phyloP scores from a whole-genome alignment of 2,888 invertebrate species.

The Ischnus inquisitorius region DNA sequence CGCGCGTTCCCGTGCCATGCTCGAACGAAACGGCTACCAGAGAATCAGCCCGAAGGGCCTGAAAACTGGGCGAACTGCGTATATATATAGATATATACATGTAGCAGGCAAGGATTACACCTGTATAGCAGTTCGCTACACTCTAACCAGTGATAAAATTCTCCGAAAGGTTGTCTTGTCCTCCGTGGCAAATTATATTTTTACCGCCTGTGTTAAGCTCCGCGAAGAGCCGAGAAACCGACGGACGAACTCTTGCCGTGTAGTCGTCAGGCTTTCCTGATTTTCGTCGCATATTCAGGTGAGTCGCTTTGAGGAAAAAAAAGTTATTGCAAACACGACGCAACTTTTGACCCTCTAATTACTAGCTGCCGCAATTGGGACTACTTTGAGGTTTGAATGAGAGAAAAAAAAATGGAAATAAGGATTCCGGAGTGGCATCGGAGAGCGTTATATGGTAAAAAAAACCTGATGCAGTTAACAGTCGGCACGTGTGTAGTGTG shows the following conservation, averaged over 20 bases:
- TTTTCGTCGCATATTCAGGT: neutral
- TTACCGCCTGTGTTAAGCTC: neutral
- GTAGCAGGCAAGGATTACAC: constrained; percentile 13
- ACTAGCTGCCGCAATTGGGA: too few relatives aligned
- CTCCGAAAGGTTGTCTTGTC: neutral
- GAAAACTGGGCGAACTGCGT: neutral
- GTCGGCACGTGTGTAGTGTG: neutral
- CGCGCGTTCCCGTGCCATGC: constrained; percentile 5
- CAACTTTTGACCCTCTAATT: too few relatives aligned
- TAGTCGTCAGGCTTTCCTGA: neutral
- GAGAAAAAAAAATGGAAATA: too few relatives aligned
- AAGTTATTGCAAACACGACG: neutral
- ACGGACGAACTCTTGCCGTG: neutral
- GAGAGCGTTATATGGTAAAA: too few relatives aligned
- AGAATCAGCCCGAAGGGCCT: constrained; percentile 4
- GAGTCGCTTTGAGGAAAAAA: neutral
- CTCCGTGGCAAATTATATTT: constrained; percentile 28
- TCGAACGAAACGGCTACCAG: neutral
- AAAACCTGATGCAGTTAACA: neutral
- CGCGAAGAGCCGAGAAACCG: neutral
- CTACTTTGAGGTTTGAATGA: too few relatives aligned
- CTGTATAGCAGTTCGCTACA: constrained; percentile 9
- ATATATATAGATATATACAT: too few relatives aligned
- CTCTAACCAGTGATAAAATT: constrained; percentile 15
- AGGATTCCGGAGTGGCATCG: too few relatives aligned